These are phyloP conservation scores for Coelinius sp. DNA, from an alignment of 2,888 invertebrate genomes.

Conservation along the genomic window DNA sequence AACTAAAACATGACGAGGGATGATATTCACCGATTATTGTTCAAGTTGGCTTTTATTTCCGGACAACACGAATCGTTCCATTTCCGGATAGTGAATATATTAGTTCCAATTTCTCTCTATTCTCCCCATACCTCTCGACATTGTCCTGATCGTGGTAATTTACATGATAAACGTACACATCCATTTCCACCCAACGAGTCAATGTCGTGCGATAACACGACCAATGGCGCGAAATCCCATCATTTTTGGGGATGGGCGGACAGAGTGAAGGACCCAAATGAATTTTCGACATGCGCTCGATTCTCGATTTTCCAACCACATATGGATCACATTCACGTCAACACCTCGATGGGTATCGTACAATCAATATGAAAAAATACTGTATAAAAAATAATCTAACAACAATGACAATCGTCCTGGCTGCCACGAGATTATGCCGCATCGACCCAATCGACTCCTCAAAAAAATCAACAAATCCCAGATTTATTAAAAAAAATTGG, in stretches of 20 bases:
- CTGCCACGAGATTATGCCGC: constrained; percentile 26
- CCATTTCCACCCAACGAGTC: constrained; percentile 23
- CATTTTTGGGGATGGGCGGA: background rate
- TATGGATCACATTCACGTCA: constrained; percentile 1
- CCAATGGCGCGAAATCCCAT: constrained; percentile 10
- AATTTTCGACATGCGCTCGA: constrained; percentile 29
- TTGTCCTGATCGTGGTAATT: constrained; percentile 47
- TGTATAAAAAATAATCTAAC: background rate
- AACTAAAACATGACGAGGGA: background rate
- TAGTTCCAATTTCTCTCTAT: constrained; percentile 44
- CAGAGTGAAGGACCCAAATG: constrained; percentile 28
- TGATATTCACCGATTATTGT: constrained; percentile 29
- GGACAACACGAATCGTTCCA: constrained; percentile 49
- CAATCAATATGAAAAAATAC: constrained; percentile 5
- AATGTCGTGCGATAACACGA: constrained; percentile 40
- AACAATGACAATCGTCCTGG: constrained; percentile 7
- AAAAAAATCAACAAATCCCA: background rate
- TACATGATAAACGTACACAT: constrained; percentile 52
- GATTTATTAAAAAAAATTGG: background rate
- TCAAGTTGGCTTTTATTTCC: constrained; percentile 56
- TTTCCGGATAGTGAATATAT: constrained; percentile 56
- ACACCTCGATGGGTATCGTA: background rate
- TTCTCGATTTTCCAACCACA: constrained; percentile 19
- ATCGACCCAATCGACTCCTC: constrained; percentile 6
- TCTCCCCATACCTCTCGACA: background rate